A percentile compares a stretch with the other conserved stretches of the same genome.
phyloP scores from a whole-genome alignment of 2,113 vertebrate species.

The Haemorhous mexicanus region DNA sequence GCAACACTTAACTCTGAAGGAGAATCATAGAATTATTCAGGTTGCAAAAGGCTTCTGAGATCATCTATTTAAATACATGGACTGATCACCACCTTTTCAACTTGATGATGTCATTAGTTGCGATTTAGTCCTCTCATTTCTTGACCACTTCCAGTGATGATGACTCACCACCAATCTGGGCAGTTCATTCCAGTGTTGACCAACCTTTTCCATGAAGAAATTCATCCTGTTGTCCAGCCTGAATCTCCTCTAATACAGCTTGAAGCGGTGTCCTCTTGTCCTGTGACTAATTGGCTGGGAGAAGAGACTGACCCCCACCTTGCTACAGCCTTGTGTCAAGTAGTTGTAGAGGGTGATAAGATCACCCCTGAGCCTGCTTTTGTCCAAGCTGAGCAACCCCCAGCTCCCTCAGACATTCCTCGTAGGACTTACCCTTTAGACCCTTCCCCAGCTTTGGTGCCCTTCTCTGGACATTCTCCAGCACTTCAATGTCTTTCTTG shows the following conservation, averaged over 20 bases:
- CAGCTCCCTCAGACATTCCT: not conserved
- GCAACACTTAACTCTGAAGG: not conserved
- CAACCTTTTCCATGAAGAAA: not conserved
- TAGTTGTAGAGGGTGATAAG: not conserved
- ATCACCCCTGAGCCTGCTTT: not conserved
- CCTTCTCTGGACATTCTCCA: not conserved
- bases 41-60: not conserved
- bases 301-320: accelerated
- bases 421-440: not conserved
- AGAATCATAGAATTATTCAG: not conserved
- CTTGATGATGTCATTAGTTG: not conserved
- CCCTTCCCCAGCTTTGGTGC: not conserved
- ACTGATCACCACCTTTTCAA: not conserved
- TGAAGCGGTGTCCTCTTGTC: not conserved
- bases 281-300: not conserved
- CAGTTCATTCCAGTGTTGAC: not conserved
- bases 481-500: not conserved
- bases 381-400: not conserved
- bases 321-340: not conserved
- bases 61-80: not conserved
- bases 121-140: not conserved
- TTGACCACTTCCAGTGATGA: not conserved
- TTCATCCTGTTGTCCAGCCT: not conserved
- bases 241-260: not conserved
- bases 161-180: not conserved